A percentile compares a stretch with the other conserved stretches of the same genome.
phyloP scores from a whole-genome alignment of 2,797 vertebrate species.

The Dendrocincla fuliginosa region DNA sequence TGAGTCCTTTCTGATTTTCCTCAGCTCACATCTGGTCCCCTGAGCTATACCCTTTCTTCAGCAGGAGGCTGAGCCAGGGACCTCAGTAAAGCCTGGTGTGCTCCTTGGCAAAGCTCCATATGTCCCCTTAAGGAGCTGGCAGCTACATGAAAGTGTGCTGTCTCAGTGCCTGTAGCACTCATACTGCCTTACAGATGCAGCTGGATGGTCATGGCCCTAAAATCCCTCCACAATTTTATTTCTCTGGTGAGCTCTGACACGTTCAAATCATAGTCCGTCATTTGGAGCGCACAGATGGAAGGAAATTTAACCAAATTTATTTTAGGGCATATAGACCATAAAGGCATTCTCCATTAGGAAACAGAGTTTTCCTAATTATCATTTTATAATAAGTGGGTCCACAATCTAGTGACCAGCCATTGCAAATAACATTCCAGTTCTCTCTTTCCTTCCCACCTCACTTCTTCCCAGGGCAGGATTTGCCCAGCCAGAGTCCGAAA shows the following conservation, averaged over 20 bases:
- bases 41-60: not conserved
- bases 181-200: not conserved
- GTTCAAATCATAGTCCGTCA: constrained; percentile 16
- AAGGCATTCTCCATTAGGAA: not conserved
- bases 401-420: not conserved
- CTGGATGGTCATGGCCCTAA: not conserved
- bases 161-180: not conserved
- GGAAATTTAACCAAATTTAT: not conserved
- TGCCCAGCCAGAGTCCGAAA: not conserved
- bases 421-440: not conserved
- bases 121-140: not conserved
- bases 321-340: not conserved
- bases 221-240: not conserved
- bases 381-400: not conserved
- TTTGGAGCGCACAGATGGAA: constrained; percentile 29
- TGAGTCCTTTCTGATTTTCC: not conserved
- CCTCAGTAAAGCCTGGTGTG: not conserved
- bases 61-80: not conserved
- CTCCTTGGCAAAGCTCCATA: not conserved
- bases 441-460: not conserved
- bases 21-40: not conserved
- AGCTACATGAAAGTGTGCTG: not conserved
- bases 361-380: not conserved
- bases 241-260: not conserved
- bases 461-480: not conserved